phyloP scores from a whole-genome alignment of 1,140 invertebrate genomes.

The Diabrotica undecimpunctata region DNA sequence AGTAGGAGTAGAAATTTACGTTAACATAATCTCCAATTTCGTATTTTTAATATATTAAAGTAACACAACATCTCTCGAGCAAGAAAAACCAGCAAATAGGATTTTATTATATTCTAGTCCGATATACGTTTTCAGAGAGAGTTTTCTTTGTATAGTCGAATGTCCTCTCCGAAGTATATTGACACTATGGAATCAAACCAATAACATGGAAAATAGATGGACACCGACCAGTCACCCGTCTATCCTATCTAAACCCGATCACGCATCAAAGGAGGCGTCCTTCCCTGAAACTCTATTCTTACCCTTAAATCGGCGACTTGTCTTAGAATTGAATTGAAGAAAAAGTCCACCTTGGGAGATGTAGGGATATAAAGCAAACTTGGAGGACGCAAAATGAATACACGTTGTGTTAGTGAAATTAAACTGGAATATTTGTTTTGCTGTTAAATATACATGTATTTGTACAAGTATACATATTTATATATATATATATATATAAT shows the following conservation, averaged over 20 bases:
- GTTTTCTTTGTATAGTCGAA: constrained; percentile 5
- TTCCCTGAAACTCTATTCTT: constrained; percentile 7
- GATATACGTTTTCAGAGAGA: background rate
- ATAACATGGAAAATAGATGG: constrained; percentile 47
- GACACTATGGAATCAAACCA: constrained; percentile 43
- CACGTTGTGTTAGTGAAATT: too few relatives aligned
- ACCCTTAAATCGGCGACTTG: background rate
- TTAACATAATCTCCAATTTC: too few relatives aligned
- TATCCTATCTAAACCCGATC: constrained; percentile 18
- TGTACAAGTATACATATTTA: too few relatives aligned
- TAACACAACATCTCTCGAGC: too few relatives aligned
- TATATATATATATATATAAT: too few relatives aligned
- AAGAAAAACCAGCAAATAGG: too few relatives aligned
- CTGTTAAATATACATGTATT: too few relatives aligned
- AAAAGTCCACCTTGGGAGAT: background rate
- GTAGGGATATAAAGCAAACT: background rate
- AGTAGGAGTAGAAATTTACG: too few relatives aligned
- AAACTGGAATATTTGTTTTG: too few relatives aligned
- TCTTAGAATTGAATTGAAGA: constrained; percentile 2
- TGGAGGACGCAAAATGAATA: too few relatives aligned
- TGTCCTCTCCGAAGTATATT: constrained; percentile 25
- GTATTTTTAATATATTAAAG: too few relatives aligned
- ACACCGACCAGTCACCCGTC: constrained; percentile 25
- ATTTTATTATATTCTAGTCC: background rate
- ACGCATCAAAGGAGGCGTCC: constrained; percentile 34